Percentiles rank a stretch among this genome's conserved stretches.
phyloP scores from a whole-genome alignment of 1,140 invertebrate genomes.

The Eriocheir sinensis region DNA sequence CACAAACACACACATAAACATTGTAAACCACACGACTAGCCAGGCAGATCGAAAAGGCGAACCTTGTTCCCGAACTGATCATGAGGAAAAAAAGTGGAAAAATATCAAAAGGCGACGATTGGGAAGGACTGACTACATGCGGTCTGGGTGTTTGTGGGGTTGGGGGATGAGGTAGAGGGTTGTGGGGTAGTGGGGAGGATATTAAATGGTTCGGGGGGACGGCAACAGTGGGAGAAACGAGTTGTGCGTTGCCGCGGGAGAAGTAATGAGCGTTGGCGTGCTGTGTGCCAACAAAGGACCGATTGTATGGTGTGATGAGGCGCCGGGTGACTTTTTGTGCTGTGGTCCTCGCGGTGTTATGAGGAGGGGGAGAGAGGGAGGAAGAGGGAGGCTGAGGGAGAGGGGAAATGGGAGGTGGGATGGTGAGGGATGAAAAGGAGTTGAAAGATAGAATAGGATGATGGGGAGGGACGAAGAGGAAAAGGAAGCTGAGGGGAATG shows the following conservation, averaged over 20 bases:
- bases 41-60: not conserved
- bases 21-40: not conserved
- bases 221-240: not conserved
- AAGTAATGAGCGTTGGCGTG: not conserved
- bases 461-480: not conserved
- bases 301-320: slow-evolving; percentile 23
- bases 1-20: too few relatives aligned
- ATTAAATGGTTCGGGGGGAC: not conserved
- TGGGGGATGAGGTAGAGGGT: too few relatives aligned
- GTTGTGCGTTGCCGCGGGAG: not conserved
- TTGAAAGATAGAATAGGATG: not conserved
- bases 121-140: not conserved
- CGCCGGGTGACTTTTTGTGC: slow-evolving; percentile 10
- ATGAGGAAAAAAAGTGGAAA: not conserved
- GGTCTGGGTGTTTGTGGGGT: too few relatives aligned
- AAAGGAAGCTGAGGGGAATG: not conserved
- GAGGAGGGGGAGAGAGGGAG: not conserved
- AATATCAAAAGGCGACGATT: not conserved
- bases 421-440: not conserved
- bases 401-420: not conserved
- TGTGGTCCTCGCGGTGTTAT: not conserved
- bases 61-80: not conserved
- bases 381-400: not conserved
- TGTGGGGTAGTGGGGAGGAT: too few relatives aligned
- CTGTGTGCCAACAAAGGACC: slow-evolving; percentile 11